phyloP scores from a whole-genome alignment of 2,113 vertebrate genomes.

The Triplophysa siluroides region DNA sequence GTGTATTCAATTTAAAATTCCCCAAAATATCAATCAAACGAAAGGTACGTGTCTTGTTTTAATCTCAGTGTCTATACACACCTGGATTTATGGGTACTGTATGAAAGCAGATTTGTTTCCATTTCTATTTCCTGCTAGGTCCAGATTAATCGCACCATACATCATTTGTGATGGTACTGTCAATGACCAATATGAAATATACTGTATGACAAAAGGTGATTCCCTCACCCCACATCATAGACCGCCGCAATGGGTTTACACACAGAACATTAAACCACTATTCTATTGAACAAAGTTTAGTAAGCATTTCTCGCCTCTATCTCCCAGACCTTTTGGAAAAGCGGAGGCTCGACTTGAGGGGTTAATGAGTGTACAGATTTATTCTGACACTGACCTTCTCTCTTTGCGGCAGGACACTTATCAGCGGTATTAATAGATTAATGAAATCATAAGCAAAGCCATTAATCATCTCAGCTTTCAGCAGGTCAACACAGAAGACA shows the following conservation, averaged over 20 bases:
- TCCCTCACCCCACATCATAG: too few relatives aligned
- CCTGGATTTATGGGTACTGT: constrained; percentile 10
- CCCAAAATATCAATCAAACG: constrained; percentile 16
- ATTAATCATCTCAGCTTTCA: constrained; percentile 73
- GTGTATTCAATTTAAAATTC: constrained; percentile 28
- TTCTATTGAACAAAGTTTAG: neutral
- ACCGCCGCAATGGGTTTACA: too few relatives aligned
- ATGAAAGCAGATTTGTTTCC: constrained; percentile 14
- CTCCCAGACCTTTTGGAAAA: constrained; percentile 25
- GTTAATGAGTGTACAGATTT: constrained; percentile 81
- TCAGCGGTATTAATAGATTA: constrained; percentile 86
- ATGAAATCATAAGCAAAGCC: constrained; percentile 84
- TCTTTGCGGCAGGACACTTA: constrained; percentile 78
- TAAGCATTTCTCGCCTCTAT: neutral
- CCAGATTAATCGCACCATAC: neutral
- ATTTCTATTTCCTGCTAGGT: constrained; percentile 16
- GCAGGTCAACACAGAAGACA: constrained; percentile 9
- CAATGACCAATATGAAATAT: neutral
- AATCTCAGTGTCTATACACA: constrained; percentile 5
- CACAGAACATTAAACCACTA: too few relatives aligned
- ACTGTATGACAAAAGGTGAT: neutral
- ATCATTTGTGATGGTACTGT: neutral
- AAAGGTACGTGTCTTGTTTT: constrained; percentile 17
- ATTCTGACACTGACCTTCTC: constrained; percentile 82
- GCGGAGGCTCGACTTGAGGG: constrained; percentile 55